A percentile compares a stretch with the other conserved stretches of the same genome.
phyloP scores from a whole-genome alignment of 2,113 vertebrate species.

The Lasiurus cinereus region DNA sequence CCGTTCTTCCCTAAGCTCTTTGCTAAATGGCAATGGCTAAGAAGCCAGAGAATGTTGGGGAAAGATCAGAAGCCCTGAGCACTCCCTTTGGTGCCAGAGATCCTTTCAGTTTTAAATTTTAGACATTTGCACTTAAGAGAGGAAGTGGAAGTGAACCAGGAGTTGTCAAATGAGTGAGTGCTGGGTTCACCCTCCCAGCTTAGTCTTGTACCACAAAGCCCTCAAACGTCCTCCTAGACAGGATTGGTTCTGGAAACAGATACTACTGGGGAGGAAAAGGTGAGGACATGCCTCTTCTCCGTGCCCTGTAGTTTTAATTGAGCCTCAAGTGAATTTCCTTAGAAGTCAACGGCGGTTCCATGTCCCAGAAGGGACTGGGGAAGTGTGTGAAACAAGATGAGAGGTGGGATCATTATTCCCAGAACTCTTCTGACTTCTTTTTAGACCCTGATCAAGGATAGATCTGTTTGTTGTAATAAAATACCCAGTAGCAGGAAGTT shows the following conservation, averaged over 20 bases:
- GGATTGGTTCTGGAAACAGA: neutral
- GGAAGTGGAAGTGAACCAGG: neutral
- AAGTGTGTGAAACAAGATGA: slow-evolving; percentile 67
- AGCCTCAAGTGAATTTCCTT: slow-evolving; percentile 79
- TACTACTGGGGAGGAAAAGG: slow-evolving; percentile 1
- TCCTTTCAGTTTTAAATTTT: neutral
- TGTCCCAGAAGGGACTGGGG: slow-evolving; percentile 64
- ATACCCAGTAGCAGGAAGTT: slow-evolving; percentile 68
- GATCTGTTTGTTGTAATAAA: slow-evolving; percentile 58
- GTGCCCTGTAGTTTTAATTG: slow-evolving; percentile 70
- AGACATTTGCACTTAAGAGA: neutral
- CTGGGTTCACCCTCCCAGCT: neutral
- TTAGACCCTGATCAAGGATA: slow-evolving; percentile 65
- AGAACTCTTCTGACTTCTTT: slow-evolving; percentile 66
- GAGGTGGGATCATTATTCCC: slow-evolving; percentile 70
- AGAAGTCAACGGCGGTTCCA: slow-evolving; percentile 17
- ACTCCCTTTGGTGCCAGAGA: neutral
- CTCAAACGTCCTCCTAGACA: neutral
- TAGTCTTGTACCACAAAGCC: neutral
- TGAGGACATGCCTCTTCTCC: neutral
- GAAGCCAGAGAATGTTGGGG: neutral
- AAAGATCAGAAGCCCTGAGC: neutral
- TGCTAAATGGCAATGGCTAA: neutral
- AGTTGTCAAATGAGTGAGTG: neutral
- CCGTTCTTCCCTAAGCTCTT: neutral